These are phyloP conservation scores for Carterocephalus palaemon DNA, from an alignment of 2,888 invertebrate genomes.

Conservation along the genomic window DNA sequence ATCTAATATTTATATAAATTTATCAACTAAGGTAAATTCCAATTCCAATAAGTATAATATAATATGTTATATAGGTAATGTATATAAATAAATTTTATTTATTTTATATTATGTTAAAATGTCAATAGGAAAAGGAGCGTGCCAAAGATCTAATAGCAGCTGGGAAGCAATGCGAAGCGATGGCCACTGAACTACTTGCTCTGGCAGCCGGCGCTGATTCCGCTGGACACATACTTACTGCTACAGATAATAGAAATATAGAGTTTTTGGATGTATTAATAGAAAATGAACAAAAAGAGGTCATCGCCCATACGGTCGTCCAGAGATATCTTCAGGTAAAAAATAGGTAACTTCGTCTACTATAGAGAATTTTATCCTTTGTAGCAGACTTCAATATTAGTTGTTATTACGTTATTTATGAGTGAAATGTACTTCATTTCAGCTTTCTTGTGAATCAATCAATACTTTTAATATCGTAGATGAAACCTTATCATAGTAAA, in stretches of 20 bases:
- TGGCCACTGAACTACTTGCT: slow-evolving; percentile 97
- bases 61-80: too few species aligned
- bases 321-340: slow-evolving; percentile 96
- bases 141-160: slow-evolving; percentile 97
- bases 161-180: slow-evolving; percentile 96
- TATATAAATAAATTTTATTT: not conserved
- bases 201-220: slow-evolving; percentile 96
- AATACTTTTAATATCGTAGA: too few species aligned
- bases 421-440: too few species aligned
- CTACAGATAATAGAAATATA: slow-evolving; percentile 95
- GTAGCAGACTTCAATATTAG: not conserved
- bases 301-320: slow-evolving; percentile 97
- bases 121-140: slow-evolving; percentile 92
- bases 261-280: slow-evolving; percentile 98
- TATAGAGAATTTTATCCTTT: slow-evolving; percentile 25
- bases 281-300: slow-evolving; percentile 99
- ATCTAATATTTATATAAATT: slow-evolving; percentile 91
- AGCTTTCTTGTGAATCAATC: too few species aligned
- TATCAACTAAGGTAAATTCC: slow-evolving; percentile 92
- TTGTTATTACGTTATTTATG: not conserved
- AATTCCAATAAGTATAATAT: too few species aligned
- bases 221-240: slow-evolving; percentile 95
- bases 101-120: not conserved
- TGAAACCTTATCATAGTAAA: too few species aligned
- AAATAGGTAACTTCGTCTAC: slow-evolving; percentile 76